phyloP scores from a whole-genome alignment of 2,113 vertebrate species.

The Suncus etruscus region DNA sequence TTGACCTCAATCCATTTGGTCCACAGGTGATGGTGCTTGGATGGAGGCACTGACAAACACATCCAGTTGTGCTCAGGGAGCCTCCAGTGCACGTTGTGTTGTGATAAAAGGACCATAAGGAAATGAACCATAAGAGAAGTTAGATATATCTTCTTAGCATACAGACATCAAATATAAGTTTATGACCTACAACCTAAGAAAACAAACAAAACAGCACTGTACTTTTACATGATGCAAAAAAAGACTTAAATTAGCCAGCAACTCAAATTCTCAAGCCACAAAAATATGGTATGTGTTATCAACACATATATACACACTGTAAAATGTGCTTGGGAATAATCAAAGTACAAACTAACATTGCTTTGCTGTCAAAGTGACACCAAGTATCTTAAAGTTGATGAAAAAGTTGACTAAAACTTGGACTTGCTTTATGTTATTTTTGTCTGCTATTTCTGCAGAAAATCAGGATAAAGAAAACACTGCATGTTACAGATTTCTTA shows the following conservation, averaged over 20 bases:
- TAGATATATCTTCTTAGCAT: too few species aligned
- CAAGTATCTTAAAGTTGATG: not conserved
- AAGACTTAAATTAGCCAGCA: not conserved
- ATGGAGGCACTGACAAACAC: not conserved
- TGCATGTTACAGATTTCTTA: not conserved
- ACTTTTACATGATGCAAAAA: not conserved
- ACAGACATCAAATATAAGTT: not conserved
- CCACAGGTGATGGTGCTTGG: too few species aligned
- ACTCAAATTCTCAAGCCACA: not conserved
- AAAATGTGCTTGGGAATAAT: not conserved
- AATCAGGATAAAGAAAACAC: not conserved
- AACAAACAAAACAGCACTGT: not conserved
- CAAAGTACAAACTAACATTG: not conserved
- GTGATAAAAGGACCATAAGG: too few species aligned
- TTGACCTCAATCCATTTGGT: too few species aligned
- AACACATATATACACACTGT: not conserved
- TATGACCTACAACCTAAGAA: not conserved
- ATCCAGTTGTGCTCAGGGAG: too few species aligned
- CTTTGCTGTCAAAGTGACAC: not conserved
- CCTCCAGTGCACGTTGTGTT: too few species aligned
- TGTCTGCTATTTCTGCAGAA: not conserved
- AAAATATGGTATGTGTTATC: not conserved
- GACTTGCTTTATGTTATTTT: not conserved
- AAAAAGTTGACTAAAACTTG: not conserved
- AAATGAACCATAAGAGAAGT: too few species aligned